Evolutionary conservation across 1,140 invertebrate species (phyloP), one percentile per base, ranked within the genome.

Genomic region (Zaprionus nigranus): DNA sequence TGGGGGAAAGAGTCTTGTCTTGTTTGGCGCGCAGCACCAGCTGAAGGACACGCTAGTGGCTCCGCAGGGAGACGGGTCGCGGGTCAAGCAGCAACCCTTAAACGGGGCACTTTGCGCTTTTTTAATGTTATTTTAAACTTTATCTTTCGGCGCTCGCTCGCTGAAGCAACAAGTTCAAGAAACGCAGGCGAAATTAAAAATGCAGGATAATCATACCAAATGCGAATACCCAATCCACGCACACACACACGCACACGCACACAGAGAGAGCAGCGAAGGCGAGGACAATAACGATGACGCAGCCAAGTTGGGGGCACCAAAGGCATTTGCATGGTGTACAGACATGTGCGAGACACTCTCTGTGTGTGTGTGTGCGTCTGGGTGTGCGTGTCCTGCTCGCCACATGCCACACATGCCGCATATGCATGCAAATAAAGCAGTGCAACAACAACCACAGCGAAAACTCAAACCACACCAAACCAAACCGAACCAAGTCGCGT

Each of bases 161-260:
- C 22, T 85, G 81, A 82, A 75, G 81, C 82, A 85, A 85, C 82
- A 85, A 85, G 82, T 85, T 51, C 51, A 85, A 85, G 82, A 64
- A 17, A 3, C 74, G 66, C 67, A 62, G 58, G 65, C 63, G 49
- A 81, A 84, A 84, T 78, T 85, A 78, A 70, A 83, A 57, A 68
- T 59, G 36, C 74, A 64, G 80, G 82, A 84, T 82, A 80, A 84
- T 82, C 77, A 81, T 81, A 66, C 69, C 72, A 66, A 28, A 26
- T 53, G 58, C 40, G 66, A 36, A 36, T 40, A 30, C 36, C 65
- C 28, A 62, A 62, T 40, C 56, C 40, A 40, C 6, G 65, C 7
- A 26, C 30, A 68, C 17, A n/a, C 49, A 60, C 22, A 65, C 46
- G 20, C 2, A 24, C 30, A 17, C 56, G 56, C 20, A 49, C 49